Evolutionary conservation across 2,797 vertebrate species (phyloP).

Genomic region (Notoglanidium macrostoma): DNA sequence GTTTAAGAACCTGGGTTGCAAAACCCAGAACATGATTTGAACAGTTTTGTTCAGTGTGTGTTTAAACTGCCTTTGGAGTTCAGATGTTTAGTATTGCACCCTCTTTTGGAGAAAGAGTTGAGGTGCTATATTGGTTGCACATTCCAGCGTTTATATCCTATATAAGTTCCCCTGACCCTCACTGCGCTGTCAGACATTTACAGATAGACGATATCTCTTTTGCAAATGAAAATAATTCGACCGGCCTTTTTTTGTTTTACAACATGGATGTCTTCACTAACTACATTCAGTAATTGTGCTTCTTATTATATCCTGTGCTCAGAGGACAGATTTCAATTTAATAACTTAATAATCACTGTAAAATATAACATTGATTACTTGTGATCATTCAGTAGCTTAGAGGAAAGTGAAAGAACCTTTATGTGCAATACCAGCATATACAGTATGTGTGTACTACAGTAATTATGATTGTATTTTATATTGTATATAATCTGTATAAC

Average conservation of each 20-base stretch:
- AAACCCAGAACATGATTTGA: not conserved
- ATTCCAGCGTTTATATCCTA: conserved; percentile 44
- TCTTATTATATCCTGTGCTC: not conserved
- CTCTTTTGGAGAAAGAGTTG: conserved; percentile 31
- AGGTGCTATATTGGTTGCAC: conserved; percentile 45
- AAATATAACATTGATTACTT: conserved; percentile 13
- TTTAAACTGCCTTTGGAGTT: not conserved
- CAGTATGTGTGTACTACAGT: conserved; percentile 24
- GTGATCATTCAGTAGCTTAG: conserved; percentile 22
- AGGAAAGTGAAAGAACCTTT: conserved; percentile 9
- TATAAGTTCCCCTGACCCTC: conserved; percentile 36
- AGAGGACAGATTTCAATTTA: not conserved
- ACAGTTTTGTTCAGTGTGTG: not conserved
- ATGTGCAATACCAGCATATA: conserved; percentile 39
- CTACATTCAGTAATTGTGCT: not conserved
- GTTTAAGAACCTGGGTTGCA: not conserved
- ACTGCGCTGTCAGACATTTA: conserved; percentile 51
- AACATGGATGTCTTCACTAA: not conserved
- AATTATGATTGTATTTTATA: conserved; percentile 16
- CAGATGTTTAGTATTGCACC: conserved; percentile 21
- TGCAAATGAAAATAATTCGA: not conserved
- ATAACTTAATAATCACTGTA: conserved; percentile 5
- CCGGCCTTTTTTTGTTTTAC: not conserved
- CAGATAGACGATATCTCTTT: conserved; percentile 25
- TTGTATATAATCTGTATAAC: conserved; percentile 33